Evolutionary conservation across 2,113 vertebrate genomes (phyloP), one percentile per base, ranked within the genome.

Genomic region (Heterotis niloticus): DNA sequence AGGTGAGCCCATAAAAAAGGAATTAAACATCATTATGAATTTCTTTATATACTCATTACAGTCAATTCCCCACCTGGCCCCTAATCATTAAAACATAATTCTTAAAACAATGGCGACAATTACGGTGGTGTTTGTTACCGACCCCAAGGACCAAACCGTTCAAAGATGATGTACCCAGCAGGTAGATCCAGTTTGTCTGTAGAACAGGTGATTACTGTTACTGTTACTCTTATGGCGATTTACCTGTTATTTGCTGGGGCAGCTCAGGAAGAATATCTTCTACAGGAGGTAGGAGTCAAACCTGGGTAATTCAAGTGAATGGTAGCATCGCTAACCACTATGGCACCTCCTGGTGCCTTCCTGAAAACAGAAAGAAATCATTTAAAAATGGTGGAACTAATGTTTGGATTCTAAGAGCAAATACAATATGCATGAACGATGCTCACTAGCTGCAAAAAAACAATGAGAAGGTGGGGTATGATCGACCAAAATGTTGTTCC

Each of bases 11-110:
- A 86, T 90, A 83, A 85, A 89, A 90, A 81, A 69, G 84, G 87
- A 85, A 89, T 87, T 84, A 83, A 82, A 82, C 84, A 67, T 78
- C 85, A 91, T 92, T 91, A 92, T 83, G 85, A 83, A 82, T 89
- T 92, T 89, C 87, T 89, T 89, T 88, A 82, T 69, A 81, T 82
- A 82, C 87, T 93, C 92, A 93, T 93, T 91, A 86, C 76, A 84
- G 82, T 88, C 90, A 91, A 91, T 93, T 91, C 85, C 89, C 89
- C 89, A 87, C 92, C 89, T 87, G 83, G 86, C 82, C 87, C 82
- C 81, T 84, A 84, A 84, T 91, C 83, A 86, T 92, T 90, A 88
- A 80, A 85, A 88, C 87, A 88, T 90, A 89, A 90, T 85, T 79
- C 85, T 86, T 90, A 92, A 92, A 91, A 44, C 86, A 84, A 85